Evolutionary conservation across 2,888 invertebrate genomes (phyloP), one percentile per base, ranked within the genome.

Genomic region (Drosophila acutilabella): DNA sequence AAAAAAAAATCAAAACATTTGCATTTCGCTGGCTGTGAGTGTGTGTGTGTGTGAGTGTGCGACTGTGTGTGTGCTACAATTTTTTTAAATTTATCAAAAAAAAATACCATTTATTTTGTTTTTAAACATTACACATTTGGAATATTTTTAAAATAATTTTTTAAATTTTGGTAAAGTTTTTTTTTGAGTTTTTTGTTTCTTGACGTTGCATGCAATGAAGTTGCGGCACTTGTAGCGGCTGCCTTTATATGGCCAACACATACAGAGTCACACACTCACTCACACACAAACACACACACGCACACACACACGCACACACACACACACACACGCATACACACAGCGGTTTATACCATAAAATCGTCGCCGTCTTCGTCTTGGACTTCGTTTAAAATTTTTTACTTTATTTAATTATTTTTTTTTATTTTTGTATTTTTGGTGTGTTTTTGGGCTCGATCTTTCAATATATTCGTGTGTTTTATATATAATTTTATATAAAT

Each of bases 151-250:
- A 4, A 26, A 30, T 33, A 23, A 54, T 42, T 16, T 45, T 48
- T 16, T 6, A 48, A 50, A 50, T 50, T 50, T 23, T 47, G 4
- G 16, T 50, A 18, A 30, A 38, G 23, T 44, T 44, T 44, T 36
- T 66, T 58, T 57, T 48, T 20, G 16, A 52, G 50, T 61, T 73
- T 57, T 77, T 42, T 54, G 58, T 60, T 58, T 54, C 40, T 67
- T 60, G 36, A 62, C 70, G 70, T 70, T 70, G 74, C 74, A 74
- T 70, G 71, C 70, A 78, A 74, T 76, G 79, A 78, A 76, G 79
- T 74, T 41, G 74, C 74, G 74, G 76, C 74, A 78, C 74, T 78
- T 74, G 64, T n/a, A 38, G 70, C 79, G 59, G 79, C 74, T 65
- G 74, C 70, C 79, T 76, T 76, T 78, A 74, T 76, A 76, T 60